Evolutionary conservation across 2,888 invertebrate species (phyloP).

Genomic region (Cacoxenus indagator): DNA sequence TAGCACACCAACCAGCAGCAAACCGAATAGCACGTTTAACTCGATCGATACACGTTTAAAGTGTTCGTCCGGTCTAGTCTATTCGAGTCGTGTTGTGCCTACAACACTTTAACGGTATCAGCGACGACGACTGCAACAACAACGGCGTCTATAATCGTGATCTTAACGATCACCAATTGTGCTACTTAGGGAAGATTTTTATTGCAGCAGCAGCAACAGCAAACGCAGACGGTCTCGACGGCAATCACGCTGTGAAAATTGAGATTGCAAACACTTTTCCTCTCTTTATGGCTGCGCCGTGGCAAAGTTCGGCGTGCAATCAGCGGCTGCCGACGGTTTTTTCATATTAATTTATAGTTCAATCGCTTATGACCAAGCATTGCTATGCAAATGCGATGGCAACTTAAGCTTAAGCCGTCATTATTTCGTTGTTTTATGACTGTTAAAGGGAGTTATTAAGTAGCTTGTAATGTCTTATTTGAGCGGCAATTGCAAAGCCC

Average conservation of each 20-base stretch:
- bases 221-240: not conserved
- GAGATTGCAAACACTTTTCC: constrained; percentile 9
- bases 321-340: constrained; percentile 6
- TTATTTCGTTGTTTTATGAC: constrained; percentile 29
- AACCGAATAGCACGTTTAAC: no score
- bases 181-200: not conserved
- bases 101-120: not conserved
- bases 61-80: no score
- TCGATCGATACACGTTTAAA: no score
- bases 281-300: not conserved
- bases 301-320: constrained; percentile 12
- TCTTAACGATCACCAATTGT: constrained; percentile 24
- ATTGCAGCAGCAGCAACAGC: constrained; percentile 3
- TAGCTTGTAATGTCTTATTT: constrained; percentile 8
- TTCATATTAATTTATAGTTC: not conserved
- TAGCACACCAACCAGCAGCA: no score
- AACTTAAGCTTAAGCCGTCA: not conserved
- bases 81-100: not conserved
- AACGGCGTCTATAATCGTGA: not conserved
- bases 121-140: not conserved
- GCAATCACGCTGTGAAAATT: constrained; percentile 4
- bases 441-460: constrained; percentile 3
- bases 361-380: constrained; percentile 25
- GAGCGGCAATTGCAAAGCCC: not conserved
- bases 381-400: constrained; percentile 48